Conservation (phyloP, 2,888 invertebrate species). For the Napeogenes sylphis region DNA sequence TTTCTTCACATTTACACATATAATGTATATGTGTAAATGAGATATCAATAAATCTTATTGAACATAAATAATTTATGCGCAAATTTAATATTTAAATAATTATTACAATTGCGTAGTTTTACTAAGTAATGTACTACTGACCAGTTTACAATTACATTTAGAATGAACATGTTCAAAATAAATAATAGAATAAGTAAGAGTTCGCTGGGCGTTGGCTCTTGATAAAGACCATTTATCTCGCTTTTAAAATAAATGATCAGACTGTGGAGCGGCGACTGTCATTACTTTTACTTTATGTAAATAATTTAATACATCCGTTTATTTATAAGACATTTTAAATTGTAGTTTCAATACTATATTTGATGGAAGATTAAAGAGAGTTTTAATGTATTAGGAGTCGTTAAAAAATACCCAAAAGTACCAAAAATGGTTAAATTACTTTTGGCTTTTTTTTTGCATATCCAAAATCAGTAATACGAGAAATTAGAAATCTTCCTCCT, state of each 20-base stretch:
- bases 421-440: too few relatives aligned
- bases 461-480: too few relatives aligned
- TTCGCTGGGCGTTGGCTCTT: constrained; percentile 1
- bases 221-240: constrained; percentile 22
- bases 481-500: too few relatives aligned
- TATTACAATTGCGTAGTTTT: too few relatives aligned
- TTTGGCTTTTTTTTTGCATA: too few relatives aligned
- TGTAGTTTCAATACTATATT: background rate
- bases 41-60: too few relatives aligned
- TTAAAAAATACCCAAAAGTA: too few relatives aligned
- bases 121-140: too few relatives aligned
- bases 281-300: constrained; percentile 9
- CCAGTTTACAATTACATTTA: too few relatives aligned
- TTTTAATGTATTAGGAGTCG: background rate
- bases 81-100: too few relatives aligned
- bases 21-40: too few relatives aligned
- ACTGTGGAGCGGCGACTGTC: constrained; percentile 8
- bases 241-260: constrained; percentile 22
- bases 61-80: too few relatives aligned
- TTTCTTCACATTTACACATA: constrained; percentile 4
- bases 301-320: constrained; percentile 12
- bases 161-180: background rate
- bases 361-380: background rate
- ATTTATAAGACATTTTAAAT: background rate
- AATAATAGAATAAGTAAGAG: background rate